Conservation (phyloP, 2,797 vertebrate species). For the Linurgus olivaceus region DNA sequence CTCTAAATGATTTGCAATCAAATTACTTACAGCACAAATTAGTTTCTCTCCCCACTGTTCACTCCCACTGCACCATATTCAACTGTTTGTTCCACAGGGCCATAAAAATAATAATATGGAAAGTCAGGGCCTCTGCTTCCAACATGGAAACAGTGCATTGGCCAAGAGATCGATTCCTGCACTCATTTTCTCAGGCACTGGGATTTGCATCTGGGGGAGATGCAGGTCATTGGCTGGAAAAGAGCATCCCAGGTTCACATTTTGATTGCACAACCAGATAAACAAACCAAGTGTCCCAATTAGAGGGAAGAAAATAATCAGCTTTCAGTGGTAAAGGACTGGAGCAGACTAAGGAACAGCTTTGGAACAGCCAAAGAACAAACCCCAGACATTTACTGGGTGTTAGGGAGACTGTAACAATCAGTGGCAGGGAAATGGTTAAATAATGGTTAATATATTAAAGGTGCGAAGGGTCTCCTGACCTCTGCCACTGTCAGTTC, state of each 20-base stretch:
- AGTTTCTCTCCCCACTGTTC: neutral
- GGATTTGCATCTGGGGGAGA: constrained; percentile 38
- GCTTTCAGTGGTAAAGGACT: neutral
- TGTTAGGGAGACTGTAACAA: neutral
- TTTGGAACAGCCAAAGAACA: constrained; percentile 22
- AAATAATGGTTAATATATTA: constrained; percentile 23
- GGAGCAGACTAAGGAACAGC: neutral
- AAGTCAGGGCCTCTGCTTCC: constrained; percentile 22
- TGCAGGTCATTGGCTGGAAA: constrained; percentile 36
- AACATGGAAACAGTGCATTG: neutral
- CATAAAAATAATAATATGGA: constrained; percentile 47
- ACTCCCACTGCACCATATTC: neutral
- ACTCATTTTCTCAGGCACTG: constrained; percentile 25
- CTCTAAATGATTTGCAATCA: constrained; percentile 56
- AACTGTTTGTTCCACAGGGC: constrained; percentile 26
- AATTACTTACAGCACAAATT: constrained; percentile 51
- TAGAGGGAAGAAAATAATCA: constrained; percentile 43
- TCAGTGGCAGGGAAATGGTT: constrained; percentile 14
- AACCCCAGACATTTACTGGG: neutral
- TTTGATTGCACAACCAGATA: constrained; percentile 32
- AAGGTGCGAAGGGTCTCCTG: constrained; percentile 31
- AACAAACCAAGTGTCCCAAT: constrained; percentile 38
- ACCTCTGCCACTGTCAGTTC: constrained; percentile 55
- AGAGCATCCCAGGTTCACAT: neutral
- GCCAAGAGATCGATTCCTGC: constrained; percentile 18